These are phyloP conservation scores for Hexactinellida sp. DNA, from an alignment of 37 sponge, comb jelly and placozoan genomes.

Conservation along the genomic window DNA sequence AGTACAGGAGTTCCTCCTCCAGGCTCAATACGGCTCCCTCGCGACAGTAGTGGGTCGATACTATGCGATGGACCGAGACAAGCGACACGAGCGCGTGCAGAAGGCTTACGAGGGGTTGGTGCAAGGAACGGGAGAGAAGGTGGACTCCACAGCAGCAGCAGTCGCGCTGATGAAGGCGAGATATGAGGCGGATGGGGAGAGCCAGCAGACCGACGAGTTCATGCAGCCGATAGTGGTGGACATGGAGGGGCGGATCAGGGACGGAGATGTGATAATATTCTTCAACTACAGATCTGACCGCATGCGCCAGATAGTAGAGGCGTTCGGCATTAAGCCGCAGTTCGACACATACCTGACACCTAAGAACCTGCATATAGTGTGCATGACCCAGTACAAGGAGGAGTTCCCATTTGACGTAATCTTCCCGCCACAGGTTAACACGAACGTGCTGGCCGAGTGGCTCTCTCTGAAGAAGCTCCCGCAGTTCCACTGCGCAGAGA, in stretches of 20 bases:
- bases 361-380: slow-evolving; percentile 29
- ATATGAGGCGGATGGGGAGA: slow-evolving; percentile 38
- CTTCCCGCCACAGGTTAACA: slow-evolving; percentile 64
- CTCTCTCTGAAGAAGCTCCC: slow-evolving; percentile 49
- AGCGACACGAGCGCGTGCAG: slow-evolving; percentile 77
- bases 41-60: slow-evolving; percentile 85
- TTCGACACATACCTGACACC: slow-evolving; percentile 52
- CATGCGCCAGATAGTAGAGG: slow-evolving; percentile 90
- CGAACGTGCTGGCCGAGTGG: slow-evolving; percentile 80
- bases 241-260: slow-evolving; percentile 53
- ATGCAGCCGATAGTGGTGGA: slow-evolving; percentile 80
- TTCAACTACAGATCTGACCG: slow-evolving; percentile 87
- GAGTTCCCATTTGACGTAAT: slow-evolving; percentile 70
- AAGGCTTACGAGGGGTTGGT: slow-evolving; percentile 77
- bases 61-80: slow-evolving; percentile 99
- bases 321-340: slow-evolving; percentile 80
- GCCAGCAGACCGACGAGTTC: slow-evolving; percentile 81
- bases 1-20: slow-evolving; percentile 35
- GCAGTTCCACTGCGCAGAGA: slow-evolving; percentile 96
- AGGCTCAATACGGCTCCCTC: slow-evolving; percentile 50
- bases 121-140: slow-evolving; percentile 56
- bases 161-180: slow-evolving; percentile 47
- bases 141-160: not conserved
- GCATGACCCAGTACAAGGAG: slow-evolving; percentile 89
- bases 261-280: slow-evolving; percentile 81